Evolutionary conservation across 2,113 vertebrate species (phyloP).

Genomic region (Uropsilus gracilis): DNA sequence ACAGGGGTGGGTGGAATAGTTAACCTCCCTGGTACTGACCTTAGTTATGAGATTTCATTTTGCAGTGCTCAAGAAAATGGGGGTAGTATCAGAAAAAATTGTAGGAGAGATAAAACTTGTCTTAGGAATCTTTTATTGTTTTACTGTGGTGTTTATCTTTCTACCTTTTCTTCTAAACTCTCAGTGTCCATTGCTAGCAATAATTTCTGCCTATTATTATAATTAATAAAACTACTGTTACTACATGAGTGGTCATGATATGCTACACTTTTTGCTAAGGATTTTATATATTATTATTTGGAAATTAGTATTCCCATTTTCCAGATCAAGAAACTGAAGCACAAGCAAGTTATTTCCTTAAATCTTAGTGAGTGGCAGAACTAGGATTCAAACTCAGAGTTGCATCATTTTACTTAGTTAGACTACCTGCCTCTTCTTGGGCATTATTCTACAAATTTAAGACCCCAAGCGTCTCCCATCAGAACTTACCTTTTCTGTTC

Average conservation of each 20-base stretch:
- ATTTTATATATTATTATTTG: constrained; percentile 13
- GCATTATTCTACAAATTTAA: background rate
- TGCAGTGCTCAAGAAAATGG: background rate
- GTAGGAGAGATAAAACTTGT: background rate
- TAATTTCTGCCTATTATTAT: background rate
- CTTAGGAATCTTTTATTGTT: background rate
- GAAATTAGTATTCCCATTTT: background rate
- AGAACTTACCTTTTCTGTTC: background rate
- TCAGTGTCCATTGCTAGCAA: background rate
- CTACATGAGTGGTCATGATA: background rate
- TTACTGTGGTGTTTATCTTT: background rate
- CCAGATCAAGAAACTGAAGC: background rate
- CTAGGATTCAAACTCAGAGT: background rate
- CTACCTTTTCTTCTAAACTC: background rate
- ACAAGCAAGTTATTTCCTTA: background rate
- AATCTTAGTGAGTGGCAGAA: background rate
- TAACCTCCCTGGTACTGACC: background rate
- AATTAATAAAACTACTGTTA: background rate
- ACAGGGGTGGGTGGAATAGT: background rate
- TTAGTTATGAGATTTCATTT: background rate
- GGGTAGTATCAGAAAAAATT: background rate
- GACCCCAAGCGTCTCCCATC: background rate
- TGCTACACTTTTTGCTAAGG: background rate
- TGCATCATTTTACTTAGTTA: background rate
- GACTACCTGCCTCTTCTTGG: background rate